Evolutionary conservation across 2,113 vertebrate species (phyloP).

Genomic region (Macaca nemestrina): DNA sequence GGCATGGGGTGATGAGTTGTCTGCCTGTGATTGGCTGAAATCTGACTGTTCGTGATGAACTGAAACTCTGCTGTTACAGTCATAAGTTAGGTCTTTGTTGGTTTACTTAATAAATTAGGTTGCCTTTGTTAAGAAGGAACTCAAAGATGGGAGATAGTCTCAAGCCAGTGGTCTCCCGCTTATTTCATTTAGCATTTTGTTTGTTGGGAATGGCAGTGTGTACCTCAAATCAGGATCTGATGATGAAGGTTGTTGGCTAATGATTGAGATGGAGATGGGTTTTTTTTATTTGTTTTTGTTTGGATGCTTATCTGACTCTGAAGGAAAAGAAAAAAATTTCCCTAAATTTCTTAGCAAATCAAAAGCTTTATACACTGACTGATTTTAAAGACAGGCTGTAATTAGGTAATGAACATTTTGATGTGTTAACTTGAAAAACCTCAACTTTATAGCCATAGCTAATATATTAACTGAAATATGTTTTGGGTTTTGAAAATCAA

Average conservation of each 20-base stretch:
- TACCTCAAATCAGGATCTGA: background rate
- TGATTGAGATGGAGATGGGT: background rate
- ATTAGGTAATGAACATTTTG: background rate
- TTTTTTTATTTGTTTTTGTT: background rate
- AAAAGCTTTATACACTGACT: background rate
- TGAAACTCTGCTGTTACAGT: background rate
- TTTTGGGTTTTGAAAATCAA: background rate
- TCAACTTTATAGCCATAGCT: background rate
- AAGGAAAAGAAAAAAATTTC: background rate
- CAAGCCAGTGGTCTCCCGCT: background rate
- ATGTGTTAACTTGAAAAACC: background rate
- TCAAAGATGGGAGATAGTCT: background rate
- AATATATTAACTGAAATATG: background rate
- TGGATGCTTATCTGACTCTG: background rate
- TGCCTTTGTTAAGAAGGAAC: background rate
- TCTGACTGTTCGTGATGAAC: background rate
- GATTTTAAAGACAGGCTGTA: background rate
- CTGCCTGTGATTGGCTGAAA: background rate
- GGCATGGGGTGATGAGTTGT: background rate
- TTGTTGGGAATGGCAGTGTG: background rate
- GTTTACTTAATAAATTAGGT: background rate
- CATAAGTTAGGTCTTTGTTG: background rate
- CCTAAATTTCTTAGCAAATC: background rate
- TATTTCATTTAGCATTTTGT: background rate
- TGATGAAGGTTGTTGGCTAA: background rate